These are phyloP conservation scores for Chaetogeoica ovagalla DNA, from an alignment of 2,888 invertebrate genomes.

Conservation along the genomic window DNA sequence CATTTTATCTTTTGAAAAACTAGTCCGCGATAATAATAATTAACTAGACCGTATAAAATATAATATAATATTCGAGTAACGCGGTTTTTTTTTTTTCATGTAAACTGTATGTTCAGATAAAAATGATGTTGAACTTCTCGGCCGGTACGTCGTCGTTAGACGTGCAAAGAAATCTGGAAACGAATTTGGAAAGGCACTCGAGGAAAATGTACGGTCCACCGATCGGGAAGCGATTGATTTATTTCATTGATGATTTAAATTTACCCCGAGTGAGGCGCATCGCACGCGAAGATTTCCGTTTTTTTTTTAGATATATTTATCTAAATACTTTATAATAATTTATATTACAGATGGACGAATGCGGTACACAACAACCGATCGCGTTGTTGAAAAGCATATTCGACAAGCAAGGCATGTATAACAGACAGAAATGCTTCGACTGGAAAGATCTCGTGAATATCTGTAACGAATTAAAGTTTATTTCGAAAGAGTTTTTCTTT, in stretches of 20 bases:
- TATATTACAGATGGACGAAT: conserved; percentile 64
- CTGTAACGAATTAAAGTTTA: conserved; percentile 59
- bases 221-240: conserved; percentile 78
- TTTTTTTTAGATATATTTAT: too few species aligned
- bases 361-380: conserved; percentile 92
- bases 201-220: conserved; percentile 89
- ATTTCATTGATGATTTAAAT: conserved; percentile 93
- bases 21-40: too few species aligned
- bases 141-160: conserved; percentile 88
- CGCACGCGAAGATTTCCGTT: too few species aligned
- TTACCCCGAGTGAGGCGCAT: conserved; percentile 86
- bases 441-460: conserved; percentile 88
- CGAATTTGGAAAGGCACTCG: conserved; percentile 84
- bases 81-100: too few species aligned
- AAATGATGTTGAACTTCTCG: conserved; percentile 87
- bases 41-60: too few species aligned
- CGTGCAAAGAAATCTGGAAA: conserved; percentile 84
- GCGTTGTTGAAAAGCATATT: conserved; percentile 84
- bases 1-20: too few species aligned
- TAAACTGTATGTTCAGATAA: conserved; percentile 63
- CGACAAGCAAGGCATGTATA: conserved; percentile 86
- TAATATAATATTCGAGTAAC: too few species aligned
- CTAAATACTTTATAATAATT: neutral
- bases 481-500: too few species aligned
- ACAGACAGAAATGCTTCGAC: conserved; percentile 82